phyloP scores from a whole-genome alignment of 1,140 invertebrate species.

The Drosophila nasuta region DNA sequence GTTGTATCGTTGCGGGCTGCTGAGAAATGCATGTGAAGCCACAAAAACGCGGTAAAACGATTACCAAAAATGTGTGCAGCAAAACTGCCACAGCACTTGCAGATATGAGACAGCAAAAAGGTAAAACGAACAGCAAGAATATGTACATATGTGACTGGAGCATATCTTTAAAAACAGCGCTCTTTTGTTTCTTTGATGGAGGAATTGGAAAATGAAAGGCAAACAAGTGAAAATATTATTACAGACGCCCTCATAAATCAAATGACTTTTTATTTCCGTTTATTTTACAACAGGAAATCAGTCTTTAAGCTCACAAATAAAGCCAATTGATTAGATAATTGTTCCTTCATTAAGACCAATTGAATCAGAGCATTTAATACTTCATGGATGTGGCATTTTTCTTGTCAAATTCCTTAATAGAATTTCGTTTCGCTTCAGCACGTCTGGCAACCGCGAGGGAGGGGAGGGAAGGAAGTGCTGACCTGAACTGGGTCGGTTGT shows the following conservation, averaged over 20 bases:
- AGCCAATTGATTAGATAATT: constrained; percentile 31
- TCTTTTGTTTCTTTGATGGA: neutral
- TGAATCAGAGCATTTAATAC: neutral
- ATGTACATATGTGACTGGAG: neutral
- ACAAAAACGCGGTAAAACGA: constrained; percentile 71
- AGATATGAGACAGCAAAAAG: constrained; percentile 22
- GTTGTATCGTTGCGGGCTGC: constrained; percentile 36
- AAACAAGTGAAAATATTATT: constrained; percentile 8
- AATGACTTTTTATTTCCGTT: neutral
- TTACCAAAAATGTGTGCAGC: constrained; percentile 56
- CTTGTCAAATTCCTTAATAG: constrained; percentile 13
- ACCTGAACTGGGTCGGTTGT: constrained; percentile 43
- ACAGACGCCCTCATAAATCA: neutral
- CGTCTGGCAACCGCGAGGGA: constrained; percentile 38
- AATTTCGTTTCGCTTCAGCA: constrained; percentile 40
- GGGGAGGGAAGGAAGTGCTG: neutral
- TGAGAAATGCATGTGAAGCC: constrained; percentile 57
- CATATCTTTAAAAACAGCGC: neutral
- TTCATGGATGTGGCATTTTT: neutral
- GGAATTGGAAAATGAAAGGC: neutral
- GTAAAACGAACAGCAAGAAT: constrained; percentile 16
- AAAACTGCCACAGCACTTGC: neutral
- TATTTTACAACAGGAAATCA: neutral
- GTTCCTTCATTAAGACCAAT: constrained; percentile 25
- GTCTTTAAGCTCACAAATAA: constrained; percentile 8